phyloP scores from a whole-genome alignment of 1,140 invertebrate species.

The Danaus melanippus region DNA sequence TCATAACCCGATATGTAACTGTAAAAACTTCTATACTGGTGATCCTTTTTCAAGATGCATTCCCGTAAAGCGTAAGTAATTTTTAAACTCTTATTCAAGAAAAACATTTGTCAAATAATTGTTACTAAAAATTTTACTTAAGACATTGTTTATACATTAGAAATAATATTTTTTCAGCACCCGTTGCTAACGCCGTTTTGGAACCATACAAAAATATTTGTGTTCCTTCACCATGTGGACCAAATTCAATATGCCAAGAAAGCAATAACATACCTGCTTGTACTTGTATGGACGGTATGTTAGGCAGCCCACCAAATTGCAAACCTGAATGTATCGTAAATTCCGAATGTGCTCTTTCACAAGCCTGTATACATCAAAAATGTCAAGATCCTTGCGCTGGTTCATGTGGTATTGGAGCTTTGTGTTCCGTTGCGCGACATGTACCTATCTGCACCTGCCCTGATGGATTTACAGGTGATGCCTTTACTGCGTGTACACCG shows the following conservation, averaged over 20 bases:
- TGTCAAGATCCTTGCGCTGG: conserved; percentile 81
- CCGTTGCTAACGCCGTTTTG: conserved; percentile 50
- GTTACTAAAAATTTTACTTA: background rate
- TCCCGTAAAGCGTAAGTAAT: conserved; percentile 72
- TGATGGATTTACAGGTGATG: conserved; percentile 80
- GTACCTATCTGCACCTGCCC: conserved; percentile 81
- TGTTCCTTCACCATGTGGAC: conserved; percentile 82
- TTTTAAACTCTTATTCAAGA: too few relatives aligned
- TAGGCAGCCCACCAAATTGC: conserved; percentile 81
- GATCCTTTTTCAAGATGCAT: conserved; percentile 82
- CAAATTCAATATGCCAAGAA: conserved; percentile 78
- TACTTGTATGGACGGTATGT: conserved; percentile 77
- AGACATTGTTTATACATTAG: background rate
- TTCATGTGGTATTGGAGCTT: conserved; percentile 77
- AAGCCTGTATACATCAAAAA: conserved; percentile 80
- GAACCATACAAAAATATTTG: conserved; percentile 79
- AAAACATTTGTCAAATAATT: conserved; percentile 4
- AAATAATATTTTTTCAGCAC: conserved; percentile 37
- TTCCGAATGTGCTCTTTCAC: conserved; percentile 78
- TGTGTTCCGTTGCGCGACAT: conserved; percentile 82
- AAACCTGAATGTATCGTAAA: conserved; percentile 82
- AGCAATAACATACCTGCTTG: conserved; percentile 77
- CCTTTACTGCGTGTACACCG: conserved; percentile 74
- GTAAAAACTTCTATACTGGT: conserved; percentile 77
- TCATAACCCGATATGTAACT: conserved; percentile 82